Evolutionary conservation across 2,888 invertebrate species (phyloP).

Genomic region (Agriopis marginaria): DNA sequence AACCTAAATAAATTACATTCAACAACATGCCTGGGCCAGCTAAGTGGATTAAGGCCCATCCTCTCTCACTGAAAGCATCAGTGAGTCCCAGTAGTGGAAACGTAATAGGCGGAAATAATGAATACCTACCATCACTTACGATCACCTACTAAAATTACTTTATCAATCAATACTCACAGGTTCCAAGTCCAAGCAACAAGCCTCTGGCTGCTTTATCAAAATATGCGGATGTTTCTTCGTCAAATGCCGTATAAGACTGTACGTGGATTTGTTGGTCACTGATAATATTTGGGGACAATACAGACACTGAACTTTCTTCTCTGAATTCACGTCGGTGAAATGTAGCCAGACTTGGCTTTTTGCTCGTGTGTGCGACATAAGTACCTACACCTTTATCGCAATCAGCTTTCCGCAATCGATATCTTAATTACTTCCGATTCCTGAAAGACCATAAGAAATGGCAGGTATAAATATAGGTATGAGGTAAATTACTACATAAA

Average conservation of each 20-base stretch:
- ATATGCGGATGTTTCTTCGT: slow-evolving; percentile 20
- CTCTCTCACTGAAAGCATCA: no score
- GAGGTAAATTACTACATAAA: no score
- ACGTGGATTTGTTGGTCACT: slow-evolving; percentile 21
- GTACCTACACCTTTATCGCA: no score
- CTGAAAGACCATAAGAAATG: neutral
- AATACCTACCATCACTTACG: no score
- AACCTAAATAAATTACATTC: no score
- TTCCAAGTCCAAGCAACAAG: slow-evolving; percentile 5
- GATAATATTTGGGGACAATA: slow-evolving; percentile 20
- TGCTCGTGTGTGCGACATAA: slow-evolving; percentile 11
- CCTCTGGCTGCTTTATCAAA: slow-evolving; percentile 6
- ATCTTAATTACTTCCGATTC: neutral
- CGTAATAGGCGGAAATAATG: no score
- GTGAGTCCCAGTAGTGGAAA: no score
- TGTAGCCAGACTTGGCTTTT: slow-evolving; percentile 20
- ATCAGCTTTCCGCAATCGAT: neutral
- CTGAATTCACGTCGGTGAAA: slow-evolving; percentile 11
- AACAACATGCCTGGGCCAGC: no score
- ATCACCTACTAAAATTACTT: no score
- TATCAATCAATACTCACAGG: neutral
- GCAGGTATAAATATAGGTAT: no score
- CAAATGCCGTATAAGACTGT: slow-evolving; percentile 21
- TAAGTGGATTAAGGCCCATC: no score
- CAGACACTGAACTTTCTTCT: slow-evolving; percentile 19